A percentile compares a stretch with the other conserved stretches of the same genome.
Evolutionary conservation across 2,888 invertebrate genomes (phyloP).

Genomic region (Andrena dorsata): DNA sequence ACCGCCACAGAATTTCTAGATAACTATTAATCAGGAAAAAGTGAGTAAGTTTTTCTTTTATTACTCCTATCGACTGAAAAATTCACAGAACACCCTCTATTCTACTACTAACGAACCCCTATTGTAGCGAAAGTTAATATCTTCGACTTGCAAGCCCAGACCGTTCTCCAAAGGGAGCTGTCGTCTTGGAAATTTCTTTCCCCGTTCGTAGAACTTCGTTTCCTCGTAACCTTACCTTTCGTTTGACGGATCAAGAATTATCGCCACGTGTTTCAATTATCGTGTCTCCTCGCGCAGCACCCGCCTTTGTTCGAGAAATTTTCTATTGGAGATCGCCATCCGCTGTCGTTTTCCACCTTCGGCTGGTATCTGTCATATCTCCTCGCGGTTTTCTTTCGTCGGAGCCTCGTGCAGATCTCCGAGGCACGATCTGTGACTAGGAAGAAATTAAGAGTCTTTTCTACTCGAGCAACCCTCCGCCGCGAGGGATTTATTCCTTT

Average conservation of each 20-base stretch:
- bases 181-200: too few relatives aligned
- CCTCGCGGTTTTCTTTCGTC: neutral
- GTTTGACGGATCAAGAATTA: constrained; percentile 36
- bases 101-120: too few relatives aligned
- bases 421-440: constrained; percentile 3
- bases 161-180: too few relatives aligned
- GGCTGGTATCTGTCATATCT: constrained; percentile 4
- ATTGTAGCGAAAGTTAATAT: too few relatives aligned
- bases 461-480: constrained; percentile 8
- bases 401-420: neutral
- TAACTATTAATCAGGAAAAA: too few relatives aligned
- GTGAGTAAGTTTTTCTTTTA: too few relatives aligned
- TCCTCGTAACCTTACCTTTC: neutral
- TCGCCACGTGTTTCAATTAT: constrained; percentile 12
- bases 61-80: too few relatives aligned
- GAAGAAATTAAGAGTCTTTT: constrained; percentile 27
- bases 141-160: too few relatives aligned
- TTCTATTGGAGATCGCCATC: neutral
- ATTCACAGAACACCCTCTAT: too few relatives aligned
- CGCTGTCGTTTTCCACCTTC: neutral
- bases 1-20: too few relatives aligned
- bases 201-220: neutral
- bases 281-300: neutral
- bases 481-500: constrained; percentile 49
- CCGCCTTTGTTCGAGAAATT: neutral